These are phyloP conservation scores for Anoura caudifer DNA, from an alignment of 2,113 vertebrate species.

Conservation along the genomic window DNA sequence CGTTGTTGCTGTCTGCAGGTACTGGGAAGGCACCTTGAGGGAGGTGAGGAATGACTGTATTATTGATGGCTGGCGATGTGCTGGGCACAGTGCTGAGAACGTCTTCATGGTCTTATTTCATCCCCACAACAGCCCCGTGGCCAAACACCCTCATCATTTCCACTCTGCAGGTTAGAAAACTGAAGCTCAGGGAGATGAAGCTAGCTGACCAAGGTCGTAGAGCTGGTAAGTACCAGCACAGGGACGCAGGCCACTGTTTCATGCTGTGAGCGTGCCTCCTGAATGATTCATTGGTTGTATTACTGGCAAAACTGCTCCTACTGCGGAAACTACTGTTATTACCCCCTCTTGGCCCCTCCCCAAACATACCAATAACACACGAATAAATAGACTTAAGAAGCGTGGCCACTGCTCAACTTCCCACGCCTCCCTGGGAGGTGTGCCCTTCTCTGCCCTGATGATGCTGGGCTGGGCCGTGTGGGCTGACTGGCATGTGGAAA, in stretches of 20 bases:
- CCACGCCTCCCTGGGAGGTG: neutral
- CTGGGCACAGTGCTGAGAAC: neutral
- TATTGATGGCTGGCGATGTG: neutral
- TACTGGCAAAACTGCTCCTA: neutral
- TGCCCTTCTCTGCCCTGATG: neutral
- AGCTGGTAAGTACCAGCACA: neutral
- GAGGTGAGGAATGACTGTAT: neutral
- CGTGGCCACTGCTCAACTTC: neutral
- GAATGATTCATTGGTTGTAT: neutral
- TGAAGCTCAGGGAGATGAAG: neutral
- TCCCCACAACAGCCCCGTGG: neutral
- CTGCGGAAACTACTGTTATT: neutral
- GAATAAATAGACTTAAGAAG: neutral
- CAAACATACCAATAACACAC: too few relatives aligned
- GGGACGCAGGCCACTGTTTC: neutral
- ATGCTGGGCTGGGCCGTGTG: neutral
- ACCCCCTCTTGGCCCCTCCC: neutral
- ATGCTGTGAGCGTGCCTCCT: neutral
- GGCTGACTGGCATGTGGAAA: neutral
- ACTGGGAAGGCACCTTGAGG: neutral
- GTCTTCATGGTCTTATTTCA: neutral
- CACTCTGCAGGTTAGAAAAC: neutral
- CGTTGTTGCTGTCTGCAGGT: fast-evolving
- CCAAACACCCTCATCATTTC: neutral
- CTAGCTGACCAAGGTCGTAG: neutral